Evolutionary conservation across 2,113 vertebrate species (phyloP), one percentile per base, ranked within the genome.

Genomic region (Daubentonia madagascariensis): DNA sequence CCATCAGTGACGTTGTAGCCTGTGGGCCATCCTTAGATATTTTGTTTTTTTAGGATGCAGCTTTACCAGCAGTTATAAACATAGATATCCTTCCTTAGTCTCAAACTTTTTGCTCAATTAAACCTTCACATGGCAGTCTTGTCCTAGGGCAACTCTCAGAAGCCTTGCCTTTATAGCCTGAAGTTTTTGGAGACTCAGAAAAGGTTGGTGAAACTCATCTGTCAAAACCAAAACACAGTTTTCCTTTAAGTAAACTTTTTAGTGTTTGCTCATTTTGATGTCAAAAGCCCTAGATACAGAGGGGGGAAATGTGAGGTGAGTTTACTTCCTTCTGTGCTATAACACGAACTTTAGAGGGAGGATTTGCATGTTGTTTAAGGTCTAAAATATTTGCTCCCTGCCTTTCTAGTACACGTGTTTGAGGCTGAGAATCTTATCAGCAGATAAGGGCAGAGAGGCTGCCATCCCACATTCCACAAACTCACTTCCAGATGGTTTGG

Each of bases 401-500:
- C 57, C 59, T 89, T 97, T 97, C 76, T 35, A 54, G 32, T 95
- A 43, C 73, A 86, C 6, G 54, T 96, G 18, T 98, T 98, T 98
- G 98, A 98, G 96, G 81, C 92, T 54, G 89, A 92, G 89, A 95
- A 96, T 97, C 98, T 99, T 98, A 98, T 98, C 98, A 95, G 94
- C 61, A 98, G 98, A 98, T 99, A 98, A 98, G 94, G 76, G 70
- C 85, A 94, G 73, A 97, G 91, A 98, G 97, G 97, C 98, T 98
- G 98, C 98, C 97, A 98, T 98, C 97, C 97, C 97, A 97, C 98
- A 98, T 98, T 98, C 97, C 98, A 90, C 97, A 98, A 98, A 97
- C 90, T 81, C 72, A 97, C 20, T 98, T 98, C 97, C 98, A 99
- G 98, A 98, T 98, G 98, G 97, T 96, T 95, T 94, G 93, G 97